Base-by-base conservation (phyloP, 2,888 invertebrate genomes). In the Folsomia candida region DNA sequence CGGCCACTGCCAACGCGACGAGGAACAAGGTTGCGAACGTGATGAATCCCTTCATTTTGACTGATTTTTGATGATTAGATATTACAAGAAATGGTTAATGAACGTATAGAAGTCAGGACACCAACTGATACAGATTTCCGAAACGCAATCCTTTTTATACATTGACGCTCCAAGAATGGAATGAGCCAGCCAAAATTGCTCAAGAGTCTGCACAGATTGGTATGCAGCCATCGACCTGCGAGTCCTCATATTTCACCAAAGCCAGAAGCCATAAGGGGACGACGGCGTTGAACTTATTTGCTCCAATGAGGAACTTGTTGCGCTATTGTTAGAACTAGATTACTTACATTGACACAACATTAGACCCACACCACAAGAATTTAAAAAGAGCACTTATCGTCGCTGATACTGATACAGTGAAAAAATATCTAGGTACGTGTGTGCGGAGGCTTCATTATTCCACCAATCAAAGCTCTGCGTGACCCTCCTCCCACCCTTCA, bases 11-110 rank as follows among this genome's bases (percentile, higher is more conserved):
- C 51, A 64, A 51, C 9, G 63, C 63, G 24, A 64, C 63, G n/a
- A 64, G 3, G 59, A 59, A 3, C 3, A 59, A 24, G 22, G 59
- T 6, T 22, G 2, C 28, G 37, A 29, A 22, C 2, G 22, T 51
- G 24, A 29, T 47, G 22, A 64, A 64, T 64, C 63, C 63, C 63
- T 51, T 37, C 63, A 64, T 64, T 14, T 25, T 62, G 27, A 62
- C 9, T 29, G 18, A 6, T 54, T 54, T 14, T 18, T 14, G 18
- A 14, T 54, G 20, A 54, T 6, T 18, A 54, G 6, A 6, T n/a
- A n/a, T 54, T 54, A 14, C 4, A 37, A 37, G 14, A 37, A 37
- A 9, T 37, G 14, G 37, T 37, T 4, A 14, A 4, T 37, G 4
- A 20, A 54, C 54, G 11, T 20, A 4, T 18, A 14, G 20, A 20